Base-by-base conservation (phyloP, 1,140 invertebrate species). In the Tachypleus tridentatus region DNA sequence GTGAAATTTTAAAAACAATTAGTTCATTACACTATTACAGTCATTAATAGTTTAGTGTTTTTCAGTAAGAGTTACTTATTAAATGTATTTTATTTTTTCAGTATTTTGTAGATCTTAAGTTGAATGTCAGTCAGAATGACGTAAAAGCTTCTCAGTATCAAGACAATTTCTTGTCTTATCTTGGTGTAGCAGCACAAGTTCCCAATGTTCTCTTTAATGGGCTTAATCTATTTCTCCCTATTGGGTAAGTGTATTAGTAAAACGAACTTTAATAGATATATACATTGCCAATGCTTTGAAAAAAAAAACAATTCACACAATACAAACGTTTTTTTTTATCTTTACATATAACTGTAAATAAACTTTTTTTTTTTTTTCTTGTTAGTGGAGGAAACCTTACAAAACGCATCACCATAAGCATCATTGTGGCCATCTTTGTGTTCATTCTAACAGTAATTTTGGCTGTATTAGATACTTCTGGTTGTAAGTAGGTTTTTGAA, bases 191-290 rank as follows among this genome's bases (percentile, higher is more conserved):
- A 4, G 81, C 91, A 4, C 95, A 98, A 81, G 81, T 97, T 67
- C 95, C 96, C n/a, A 98, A 97, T 80, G 79, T 98, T 4, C 68
- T 97, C 3, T 95, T 98, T 79, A 97, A 93, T 79, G 93, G 91
- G 86, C 76, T 97, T 57, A 99, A 98, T 76, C 84, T 98, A 64
- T 97, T 98, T 76, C 80, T 92, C 66, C 85, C 87, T 75, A 82
- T 94, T 62, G 88, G 88, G 91, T 94, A 79, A 82, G 84, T 81
- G 10, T 48, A 9, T 29, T 29, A 29, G 29, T 29, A 29, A 29
- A 29, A 29, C 0, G 29, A 29, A 29, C 29, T 29, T 29, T 29
- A 29, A 29, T 2, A 29, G 29, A 29, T 29, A 29, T 29, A 29
- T 29, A 29, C 29, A 29, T 29, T 29, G 29, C 29, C 29, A 29